Conservation (phyloP, 2,113 vertebrate species). For the Megatriorchis doriae region DNA sequence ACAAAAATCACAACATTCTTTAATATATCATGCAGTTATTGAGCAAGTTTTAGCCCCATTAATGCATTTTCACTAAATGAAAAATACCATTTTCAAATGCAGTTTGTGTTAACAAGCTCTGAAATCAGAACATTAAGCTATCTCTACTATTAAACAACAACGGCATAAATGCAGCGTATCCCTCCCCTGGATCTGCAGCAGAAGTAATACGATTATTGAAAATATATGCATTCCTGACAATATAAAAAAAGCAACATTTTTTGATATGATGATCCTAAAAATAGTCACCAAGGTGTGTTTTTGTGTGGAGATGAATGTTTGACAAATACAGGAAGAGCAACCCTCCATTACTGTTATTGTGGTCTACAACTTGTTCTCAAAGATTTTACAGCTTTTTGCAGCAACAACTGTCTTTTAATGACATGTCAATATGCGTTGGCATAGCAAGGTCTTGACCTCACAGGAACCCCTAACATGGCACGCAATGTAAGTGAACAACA, state of each 20-base stretch:
- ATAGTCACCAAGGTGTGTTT: background rate
- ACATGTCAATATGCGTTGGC: no score
- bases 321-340: background rate
- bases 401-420: background rate
- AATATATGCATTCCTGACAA: background rate
- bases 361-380: background rate
- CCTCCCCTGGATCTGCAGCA: background rate
- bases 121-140: background rate
- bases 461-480: background rate
- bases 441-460: background rate
- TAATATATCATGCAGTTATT: background rate
- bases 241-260: background rate
- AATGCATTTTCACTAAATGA: background rate
- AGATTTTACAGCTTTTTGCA: background rate
- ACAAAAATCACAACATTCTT: background rate
- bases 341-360: background rate
- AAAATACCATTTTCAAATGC: background rate
- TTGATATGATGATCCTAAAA: background rate
- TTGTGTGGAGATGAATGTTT: background rate
- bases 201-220: background rate
- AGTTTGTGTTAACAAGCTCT: background rate
- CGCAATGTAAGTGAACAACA: background rate
- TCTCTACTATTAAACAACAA: background rate
- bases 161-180: background rate
- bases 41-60: background rate